Base-by-base conservation (phyloP, 2,113 vertebrate genomes). In the Aythya baeri region DNA sequence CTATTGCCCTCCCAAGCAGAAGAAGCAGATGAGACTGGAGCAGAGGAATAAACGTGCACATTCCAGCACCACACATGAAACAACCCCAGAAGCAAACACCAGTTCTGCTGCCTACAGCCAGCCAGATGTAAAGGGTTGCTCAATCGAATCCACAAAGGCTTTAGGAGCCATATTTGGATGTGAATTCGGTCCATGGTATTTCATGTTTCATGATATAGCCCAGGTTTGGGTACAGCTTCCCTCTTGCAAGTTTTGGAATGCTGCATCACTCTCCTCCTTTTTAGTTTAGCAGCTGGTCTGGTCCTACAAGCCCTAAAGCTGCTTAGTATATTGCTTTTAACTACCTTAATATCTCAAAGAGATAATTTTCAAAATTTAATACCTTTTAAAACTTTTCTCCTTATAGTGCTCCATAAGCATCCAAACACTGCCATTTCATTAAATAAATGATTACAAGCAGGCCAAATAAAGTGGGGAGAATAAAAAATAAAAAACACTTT, bases 121-220 rank as follows among this genome's bases (percentile, higher is more conserved):
- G 85, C 44, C 83, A 67, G 74, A 92, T 11, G 32, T 6, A 3
- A 88, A 61, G n/a, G 50, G 73, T 84, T 63, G 43, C 73, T 94
- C 1, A 0, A 26, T 68, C 43, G 4, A 2, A 7, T 61, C 82
- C 86, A 57, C 70, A 50, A 41, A 68, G 57, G 38, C 58, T 86
- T 86, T 41, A 41, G 55, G 62, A 92, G 49, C 70, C 80, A 73
- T 86, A 94, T 84, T 84, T 79, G 93, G 92, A 65, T 86, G 80
- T 72, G 71, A 84, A 72, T 86, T 81, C 70, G 18, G 74, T 86
- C 66, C 9, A 6, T 7, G 5, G 41, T 63, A 7, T 44, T 41
- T 67, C 78, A 31, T 6, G 13, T 71, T 77, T 32, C 13, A 5
- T n/a, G 54, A 72, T 72, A 50, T 23, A 73, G 1, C 7, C 38